A percentile compares a stretch with the other conserved stretches of the same genome.
Conservation (phyloP, 2,888 invertebrate genomes). For the Hesperia comma region DNA sequence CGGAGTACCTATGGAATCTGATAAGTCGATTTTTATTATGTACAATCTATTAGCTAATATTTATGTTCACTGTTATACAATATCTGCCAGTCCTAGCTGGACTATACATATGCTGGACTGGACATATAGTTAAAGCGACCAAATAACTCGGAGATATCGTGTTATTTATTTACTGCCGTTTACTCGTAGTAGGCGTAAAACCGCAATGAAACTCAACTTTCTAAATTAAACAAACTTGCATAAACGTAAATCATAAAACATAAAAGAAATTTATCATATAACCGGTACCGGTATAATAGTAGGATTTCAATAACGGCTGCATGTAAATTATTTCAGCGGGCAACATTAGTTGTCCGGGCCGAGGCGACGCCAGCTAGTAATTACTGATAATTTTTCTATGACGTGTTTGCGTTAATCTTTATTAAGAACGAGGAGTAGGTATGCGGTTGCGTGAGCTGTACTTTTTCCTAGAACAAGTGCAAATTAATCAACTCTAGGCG, state of each 20-base stretch:
- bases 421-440: conserved; percentile 45
- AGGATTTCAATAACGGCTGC: conserved; percentile 32
- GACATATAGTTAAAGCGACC: too few species aligned
- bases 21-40: too few species aligned
- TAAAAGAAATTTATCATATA: conserved; percentile 23
- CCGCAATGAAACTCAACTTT: not conserved
- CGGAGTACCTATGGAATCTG: too few species aligned
- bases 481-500: conserved; percentile 32
- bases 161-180: too few species aligned
- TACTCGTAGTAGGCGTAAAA: not conserved
- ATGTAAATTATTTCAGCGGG: conserved; percentile 35
- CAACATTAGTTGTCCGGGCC: conserved; percentile 40
- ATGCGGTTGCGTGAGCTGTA: conserved; percentile 41
- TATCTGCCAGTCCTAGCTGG: too few species aligned
- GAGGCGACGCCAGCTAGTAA: conserved; percentile 40
- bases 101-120: too few species aligned
- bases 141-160: too few species aligned
- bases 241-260: not conserved
- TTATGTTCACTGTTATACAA: too few species aligned
- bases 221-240: not conserved
- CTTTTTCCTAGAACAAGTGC: conserved; percentile 34
- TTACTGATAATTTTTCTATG: conserved; percentile 43
- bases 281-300: conserved; percentile 28
- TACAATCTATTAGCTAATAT: too few species aligned
- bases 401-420: conserved; percentile 46